Conservation (phyloP, 1,140 invertebrate genomes). For the Cherax quadricarinatus region DNA sequence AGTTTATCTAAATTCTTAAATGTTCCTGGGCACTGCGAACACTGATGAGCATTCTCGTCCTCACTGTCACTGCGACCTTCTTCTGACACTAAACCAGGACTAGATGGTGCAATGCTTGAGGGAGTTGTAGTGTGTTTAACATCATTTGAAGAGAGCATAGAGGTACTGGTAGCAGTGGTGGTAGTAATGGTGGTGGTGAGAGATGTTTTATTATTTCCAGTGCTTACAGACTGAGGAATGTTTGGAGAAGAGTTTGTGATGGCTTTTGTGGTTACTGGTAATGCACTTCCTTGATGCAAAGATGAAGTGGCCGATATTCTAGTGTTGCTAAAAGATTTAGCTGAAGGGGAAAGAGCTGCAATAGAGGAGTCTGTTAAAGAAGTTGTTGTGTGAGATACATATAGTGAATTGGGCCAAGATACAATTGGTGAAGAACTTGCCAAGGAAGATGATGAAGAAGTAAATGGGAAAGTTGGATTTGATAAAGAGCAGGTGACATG, state of each 20-base stretch:
- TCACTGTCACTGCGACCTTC: background rate
- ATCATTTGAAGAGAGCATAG: background rate
- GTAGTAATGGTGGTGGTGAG: background rate
- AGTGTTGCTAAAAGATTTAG: background rate
- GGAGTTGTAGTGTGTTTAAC: background rate
- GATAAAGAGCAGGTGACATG: background rate
- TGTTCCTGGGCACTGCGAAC: constrained; percentile 47
- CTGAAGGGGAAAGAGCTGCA: constrained; percentile 20
- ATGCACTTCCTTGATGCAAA: background rate
- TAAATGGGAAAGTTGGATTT: background rate
- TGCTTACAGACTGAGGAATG: background rate
- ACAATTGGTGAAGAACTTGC: background rate
- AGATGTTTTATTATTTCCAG: background rate
- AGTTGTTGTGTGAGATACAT: constrained; percentile 22
- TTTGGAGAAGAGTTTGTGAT: background rate
- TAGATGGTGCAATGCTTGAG: background rate
- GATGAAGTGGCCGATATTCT: background rate
- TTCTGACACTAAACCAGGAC: constrained; percentile 21
- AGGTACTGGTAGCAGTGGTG: background rate
- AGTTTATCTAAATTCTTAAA: constrained; percentile 45
- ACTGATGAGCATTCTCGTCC: constrained; percentile 25
- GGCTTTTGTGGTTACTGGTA: background rate
- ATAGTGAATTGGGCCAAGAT: constrained; percentile 30
- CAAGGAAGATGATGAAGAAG: background rate
- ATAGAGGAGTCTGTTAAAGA: constrained; percentile 16